phyloP scores from a whole-genome alignment of 1,140 invertebrate species.

The Thaumetopoea pityocampa region DNA sequence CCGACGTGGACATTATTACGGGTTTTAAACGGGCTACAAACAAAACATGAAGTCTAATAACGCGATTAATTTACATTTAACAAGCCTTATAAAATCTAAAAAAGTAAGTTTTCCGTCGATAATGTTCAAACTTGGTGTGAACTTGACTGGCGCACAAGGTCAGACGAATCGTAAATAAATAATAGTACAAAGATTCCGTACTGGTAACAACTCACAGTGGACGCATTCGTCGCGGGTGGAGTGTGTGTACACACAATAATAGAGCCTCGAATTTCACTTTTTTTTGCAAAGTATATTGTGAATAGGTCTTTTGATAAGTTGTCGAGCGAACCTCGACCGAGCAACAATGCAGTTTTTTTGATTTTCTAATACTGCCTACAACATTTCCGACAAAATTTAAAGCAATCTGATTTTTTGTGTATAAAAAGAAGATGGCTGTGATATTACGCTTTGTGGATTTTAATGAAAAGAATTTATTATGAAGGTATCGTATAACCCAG shows the following conservation, averaged over 20 bases:
- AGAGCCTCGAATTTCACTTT: slow-evolving; percentile 4
- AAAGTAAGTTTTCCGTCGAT: slow-evolving; percentile 10
- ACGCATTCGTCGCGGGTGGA: background rate
- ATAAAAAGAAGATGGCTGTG: slow-evolving; percentile 29
- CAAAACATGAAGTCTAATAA: slow-evolving; percentile 21
- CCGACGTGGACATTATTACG: slow-evolving; percentile 12
- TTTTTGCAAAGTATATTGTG: slow-evolving; percentile 6
- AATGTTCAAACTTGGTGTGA: slow-evolving; percentile 30
- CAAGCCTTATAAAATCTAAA: slow-evolving; percentile 14
- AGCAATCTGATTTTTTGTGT: slow-evolving; percentile 33
- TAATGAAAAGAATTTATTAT: slow-evolving; percentile 19
- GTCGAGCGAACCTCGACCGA: slow-evolving; percentile 9
- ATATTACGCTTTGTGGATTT: slow-evolving; percentile 36
- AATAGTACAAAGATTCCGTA: slow-evolving; percentile 16
- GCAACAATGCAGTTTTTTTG: slow-evolving; percentile 5
- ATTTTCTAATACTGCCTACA: slow-evolving; percentile 25
- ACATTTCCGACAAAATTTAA: slow-evolving; percentile 35
- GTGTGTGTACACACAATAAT: slow-evolving; percentile 7
- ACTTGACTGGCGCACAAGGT: slow-evolving; percentile 34
- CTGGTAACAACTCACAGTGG: slow-evolving; percentile 6
- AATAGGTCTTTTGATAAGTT: slow-evolving; percentile 11
- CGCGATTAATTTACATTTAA: slow-evolving; percentile 15
- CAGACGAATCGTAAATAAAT: slow-evolving; percentile 27
- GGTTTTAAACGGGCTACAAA: slow-evolving; percentile 8
- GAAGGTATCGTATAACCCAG: too few species aligned